Conservation (phyloP, 2,797 vertebrate genomes). For the Tokudaia muenninki region DNA sequence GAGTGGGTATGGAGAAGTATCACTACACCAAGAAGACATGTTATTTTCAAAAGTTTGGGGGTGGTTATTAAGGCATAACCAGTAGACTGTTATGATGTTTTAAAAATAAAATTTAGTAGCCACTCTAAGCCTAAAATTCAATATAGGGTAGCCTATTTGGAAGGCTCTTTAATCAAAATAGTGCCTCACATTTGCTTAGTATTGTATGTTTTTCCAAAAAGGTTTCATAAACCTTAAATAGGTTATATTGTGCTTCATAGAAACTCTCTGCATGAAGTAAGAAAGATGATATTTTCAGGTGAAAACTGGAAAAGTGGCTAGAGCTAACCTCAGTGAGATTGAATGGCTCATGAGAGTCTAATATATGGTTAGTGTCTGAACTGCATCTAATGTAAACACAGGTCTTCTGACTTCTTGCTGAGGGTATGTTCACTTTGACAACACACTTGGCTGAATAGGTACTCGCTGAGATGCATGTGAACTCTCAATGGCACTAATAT, state of each 20-base stretch:
- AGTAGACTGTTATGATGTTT: conserved; percentile 32
- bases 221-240: conserved; percentile 16
- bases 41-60: conserved; percentile 29
- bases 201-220: conserved; percentile 30
- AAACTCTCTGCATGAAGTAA: neutral
- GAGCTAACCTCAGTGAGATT: neutral
- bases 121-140: conserved; percentile 52
- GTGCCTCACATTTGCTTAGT: conserved; percentile 28
- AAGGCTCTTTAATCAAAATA: conserved; percentile 55
- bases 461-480: neutral
- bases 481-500: neutral
- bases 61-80: conserved; percentile 2
- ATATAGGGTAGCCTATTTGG: conserved; percentile 13
- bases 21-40: neutral
- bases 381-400: neutral
- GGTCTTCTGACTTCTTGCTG: neutral
- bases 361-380: neutral
- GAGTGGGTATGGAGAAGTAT: neutral
- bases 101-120: conserved; percentile 49
- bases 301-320: conserved; percentile 20
- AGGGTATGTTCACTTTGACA: neutral
- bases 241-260: neutral
- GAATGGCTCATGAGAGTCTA: neutral
- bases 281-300: neutral
- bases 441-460: neutral